A percentile compares a stretch with the other conserved stretches of the same genome.
phyloP scores from a whole-genome alignment of 1,140 invertebrate species.

The Aporrectodea caliginosa region DNA sequence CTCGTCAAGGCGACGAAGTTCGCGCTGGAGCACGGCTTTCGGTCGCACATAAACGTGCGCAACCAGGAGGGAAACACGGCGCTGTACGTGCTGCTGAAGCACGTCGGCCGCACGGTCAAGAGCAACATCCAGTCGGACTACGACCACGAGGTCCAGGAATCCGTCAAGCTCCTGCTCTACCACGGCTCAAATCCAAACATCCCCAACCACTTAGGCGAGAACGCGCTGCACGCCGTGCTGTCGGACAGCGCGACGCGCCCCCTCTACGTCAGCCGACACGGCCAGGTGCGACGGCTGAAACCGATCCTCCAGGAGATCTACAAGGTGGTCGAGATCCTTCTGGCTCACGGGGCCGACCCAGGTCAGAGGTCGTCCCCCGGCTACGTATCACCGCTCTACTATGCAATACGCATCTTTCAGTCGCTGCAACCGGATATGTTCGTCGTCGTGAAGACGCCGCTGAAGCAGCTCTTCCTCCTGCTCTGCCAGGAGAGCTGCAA shows the following conservation, averaged over 20 bases:
- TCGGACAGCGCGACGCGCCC: slow-evolving; percentile 18
- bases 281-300: slow-evolving; percentile 30
- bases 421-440: slow-evolving; percentile 32
- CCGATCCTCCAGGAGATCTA: slow-evolving; percentile 31
- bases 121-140: slow-evolving; percentile 29
- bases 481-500: slow-evolving; percentile 19
- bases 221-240: slow-evolving; percentile 25
- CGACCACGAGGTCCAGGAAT: slow-evolving; percentile 29
- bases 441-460: slow-evolving; percentile 31
- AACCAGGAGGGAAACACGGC: slow-evolving; percentile 32
- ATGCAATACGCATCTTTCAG: slow-evolving; percentile 34
- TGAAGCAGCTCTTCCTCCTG: slow-evolving; percentile 30
- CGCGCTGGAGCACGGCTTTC: slow-evolving; percentile 30
- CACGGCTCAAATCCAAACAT: slow-evolving; percentile 32
- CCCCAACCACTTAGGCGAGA: slow-evolving; percentile 28
- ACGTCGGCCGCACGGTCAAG: slow-evolving; percentile 29
- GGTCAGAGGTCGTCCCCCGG: slow-evolving; percentile 16
- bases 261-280: slow-evolving; percentile 32
- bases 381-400: slow-evolving; percentile 27
- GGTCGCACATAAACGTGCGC: slow-evolving; percentile 30
- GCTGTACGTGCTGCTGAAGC: slow-evolving; percentile 28
- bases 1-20: slow-evolving; percentile 32
- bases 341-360: slow-evolving; percentile 29
- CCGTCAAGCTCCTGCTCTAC: slow-evolving; percentile 22
- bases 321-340: slow-evolving; percentile 30